These are phyloP conservation scores for Plectropomus leopardus DNA, from an alignment of 2,113 vertebrate genomes.

Conservation along the genomic window DNA sequence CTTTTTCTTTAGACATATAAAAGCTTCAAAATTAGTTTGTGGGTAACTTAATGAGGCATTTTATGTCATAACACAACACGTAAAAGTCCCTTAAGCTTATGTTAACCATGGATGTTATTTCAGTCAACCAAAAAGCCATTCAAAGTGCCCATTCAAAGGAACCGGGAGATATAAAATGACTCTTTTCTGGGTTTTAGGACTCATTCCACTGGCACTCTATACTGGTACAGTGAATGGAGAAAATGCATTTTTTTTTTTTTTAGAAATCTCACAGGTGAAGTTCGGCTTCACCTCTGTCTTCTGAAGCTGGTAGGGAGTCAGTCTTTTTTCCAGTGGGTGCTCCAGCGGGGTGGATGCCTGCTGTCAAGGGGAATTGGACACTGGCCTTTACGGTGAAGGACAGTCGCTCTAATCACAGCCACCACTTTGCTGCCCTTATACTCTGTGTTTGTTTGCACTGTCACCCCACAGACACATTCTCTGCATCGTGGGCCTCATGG, in stretches of 20 bases:
- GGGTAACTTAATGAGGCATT: too few relatives aligned
- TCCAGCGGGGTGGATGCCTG: background rate
- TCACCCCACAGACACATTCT: slow-evolving; percentile 48
- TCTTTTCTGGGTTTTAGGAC: too few relatives aligned
- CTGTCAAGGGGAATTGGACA: background rate
- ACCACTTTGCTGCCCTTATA: slow-evolving; percentile 17
- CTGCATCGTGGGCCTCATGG: slow-evolving; percentile 30
- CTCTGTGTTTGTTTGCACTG: slow-evolving; percentile 44
- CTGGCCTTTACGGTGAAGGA: slow-evolving; percentile 5
- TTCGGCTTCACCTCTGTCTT: background rate
- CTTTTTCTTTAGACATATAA: too few relatives aligned
- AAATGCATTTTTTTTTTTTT: background rate
- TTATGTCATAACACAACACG: too few relatives aligned
- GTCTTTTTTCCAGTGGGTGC: background rate
- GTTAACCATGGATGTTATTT: too few relatives aligned
- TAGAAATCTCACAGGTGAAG: background rate
- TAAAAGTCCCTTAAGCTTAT: too few relatives aligned
- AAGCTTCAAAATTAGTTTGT: too few relatives aligned
- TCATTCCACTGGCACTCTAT: too few relatives aligned
- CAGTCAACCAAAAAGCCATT: too few relatives aligned
- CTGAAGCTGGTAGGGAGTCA: background rate
- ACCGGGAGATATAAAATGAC: too few relatives aligned
- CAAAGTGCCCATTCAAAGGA: too few relatives aligned
- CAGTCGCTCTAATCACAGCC: background rate
- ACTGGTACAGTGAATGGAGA: too few relatives aligned